phyloP scores from a whole-genome alignment of 2,888 invertebrate genomes.

The Epirrhoe alternata region DNA sequence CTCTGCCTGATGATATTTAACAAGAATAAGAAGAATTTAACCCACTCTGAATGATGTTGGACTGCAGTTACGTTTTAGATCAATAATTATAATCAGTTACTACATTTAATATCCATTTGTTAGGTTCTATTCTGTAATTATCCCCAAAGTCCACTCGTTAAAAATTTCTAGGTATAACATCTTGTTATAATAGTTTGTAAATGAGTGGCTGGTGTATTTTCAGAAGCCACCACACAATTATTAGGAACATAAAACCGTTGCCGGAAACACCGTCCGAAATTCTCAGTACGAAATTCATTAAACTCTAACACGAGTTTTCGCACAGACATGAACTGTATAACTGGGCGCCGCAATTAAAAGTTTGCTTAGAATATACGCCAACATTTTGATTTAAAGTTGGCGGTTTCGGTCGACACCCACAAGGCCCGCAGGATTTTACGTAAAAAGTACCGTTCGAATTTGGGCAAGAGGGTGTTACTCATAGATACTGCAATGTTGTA shows the following conservation, averaged over 20 bases:
- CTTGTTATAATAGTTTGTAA: neutral
- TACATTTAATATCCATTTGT: neutral
- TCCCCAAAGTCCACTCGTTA: neutral
- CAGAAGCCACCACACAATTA: conserved; percentile 16
- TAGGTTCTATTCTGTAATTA: neutral
- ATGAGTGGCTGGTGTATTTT: neutral
- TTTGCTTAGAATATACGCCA: conserved; percentile 72
- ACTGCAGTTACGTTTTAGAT: too few species aligned
- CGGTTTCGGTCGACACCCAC: conserved; percentile 59
- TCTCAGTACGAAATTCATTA: conserved; percentile 73
- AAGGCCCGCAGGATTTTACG: conserved; percentile 48
- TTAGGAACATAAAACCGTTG: conserved; percentile 47
- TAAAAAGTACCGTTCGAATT: conserved; percentile 38
- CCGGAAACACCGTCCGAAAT: conserved; percentile 58
- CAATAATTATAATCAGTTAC: too few species aligned
- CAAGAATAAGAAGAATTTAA: too few species aligned
- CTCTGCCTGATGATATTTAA: too few species aligned
- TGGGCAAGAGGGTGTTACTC: neutral
- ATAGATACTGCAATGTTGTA: neutral
- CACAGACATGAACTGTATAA: conserved; percentile 70
- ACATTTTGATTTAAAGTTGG: conserved; percentile 80
- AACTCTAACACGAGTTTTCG: conserved; percentile 75
- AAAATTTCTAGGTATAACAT: neutral
- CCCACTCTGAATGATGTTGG: too few species aligned
- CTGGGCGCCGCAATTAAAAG: conserved; percentile 80